A percentile compares a stretch with the other conserved stretches of the same genome.
Conservation (phyloP, 1,140 invertebrate genomes). For the Orius insidiosus region DNA sequence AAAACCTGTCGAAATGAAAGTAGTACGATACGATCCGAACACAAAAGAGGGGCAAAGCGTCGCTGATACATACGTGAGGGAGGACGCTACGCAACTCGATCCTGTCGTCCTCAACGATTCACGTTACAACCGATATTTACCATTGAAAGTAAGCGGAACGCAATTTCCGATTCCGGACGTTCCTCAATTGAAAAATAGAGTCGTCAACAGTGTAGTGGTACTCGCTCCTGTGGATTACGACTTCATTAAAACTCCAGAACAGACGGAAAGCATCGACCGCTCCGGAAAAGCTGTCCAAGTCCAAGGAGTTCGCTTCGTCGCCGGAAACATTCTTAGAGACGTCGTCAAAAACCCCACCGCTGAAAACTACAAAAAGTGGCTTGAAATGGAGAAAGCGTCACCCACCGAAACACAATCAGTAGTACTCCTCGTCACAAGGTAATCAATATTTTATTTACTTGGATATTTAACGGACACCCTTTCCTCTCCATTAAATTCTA, state of each 20-base stretch:
- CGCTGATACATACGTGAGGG: slow-evolving; percentile 49
- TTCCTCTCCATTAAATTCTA: too few species aligned
- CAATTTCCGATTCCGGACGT: slow-evolving; percentile 64
- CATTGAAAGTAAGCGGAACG: slow-evolving; percentile 64
- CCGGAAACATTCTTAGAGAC: slow-evolving; percentile 51
- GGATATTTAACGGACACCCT: too few species aligned
- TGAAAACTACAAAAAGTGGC: slow-evolving; percentile 62
- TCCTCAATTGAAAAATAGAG: slow-evolving; percentile 47
- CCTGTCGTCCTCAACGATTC: slow-evolving; percentile 51
- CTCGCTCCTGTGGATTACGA: slow-evolving; percentile 58
- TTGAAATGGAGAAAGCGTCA: slow-evolving; percentile 53
- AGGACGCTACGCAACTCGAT: slow-evolving; percentile 51
- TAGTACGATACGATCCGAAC: slow-evolving; percentile 57
- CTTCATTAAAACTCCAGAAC: slow-evolving; percentile 28
- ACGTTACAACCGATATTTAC: slow-evolving; percentile 63
- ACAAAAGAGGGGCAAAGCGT: slow-evolving; percentile 51
- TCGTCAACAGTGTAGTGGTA: slow-evolving; percentile 63
- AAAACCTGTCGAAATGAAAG: slow-evolving; percentile 57
- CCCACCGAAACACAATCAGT: slow-evolving; percentile 55
- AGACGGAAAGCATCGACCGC: slow-evolving; percentile 20
- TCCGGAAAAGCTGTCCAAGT: slow-evolving; percentile 26
- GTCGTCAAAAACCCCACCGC: slow-evolving; percentile 51
- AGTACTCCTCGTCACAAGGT: slow-evolving; percentile 60
- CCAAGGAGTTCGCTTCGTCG: slow-evolving; percentile 31
- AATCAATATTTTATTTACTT: too few species aligned